Evolutionary conservation across 2,113 vertebrate genomes (phyloP), one percentile per base, ranked within the genome.

Genomic region (Lucifuga dentata): DNA sequence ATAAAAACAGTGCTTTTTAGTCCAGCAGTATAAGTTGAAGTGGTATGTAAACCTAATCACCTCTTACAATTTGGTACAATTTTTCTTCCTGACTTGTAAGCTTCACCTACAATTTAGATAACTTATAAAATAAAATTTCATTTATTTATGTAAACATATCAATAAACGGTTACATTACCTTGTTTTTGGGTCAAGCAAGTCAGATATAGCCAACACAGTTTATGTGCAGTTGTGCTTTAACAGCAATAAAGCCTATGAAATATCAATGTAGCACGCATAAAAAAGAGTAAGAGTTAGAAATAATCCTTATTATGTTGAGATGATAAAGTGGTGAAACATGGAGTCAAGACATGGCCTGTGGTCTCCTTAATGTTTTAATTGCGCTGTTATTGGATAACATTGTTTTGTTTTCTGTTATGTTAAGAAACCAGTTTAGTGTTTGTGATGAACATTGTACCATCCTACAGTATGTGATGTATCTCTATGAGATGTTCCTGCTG

Each of bases 301-400:
- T 63, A 13, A 11, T 51, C 46, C 13, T 39, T 20, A 55, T 76
- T 17, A 49, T 73, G n/a, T 10, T 11, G 17, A 70, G 35, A 17
- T 8, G 15, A 61, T 66, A 26, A 70, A 45, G 9, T 38, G 33
- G 17, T 16, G 0, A 75, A 74, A 70, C 51, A 77, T 74, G 41
- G 40, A 64, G 19, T 46, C 19, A 40, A 2, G 41, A 60, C 59
- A 78, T 52, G 40, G 62, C 45, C 60, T 53, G 15, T 53, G 29
- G 9, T 57, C 40, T 76, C 17, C 70, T 61, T n/a, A 49, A 55
- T 67, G 21, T 71, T n/a, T 69, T 32, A 71, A 48, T 55, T 78
- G 68, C 66, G 81, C 76, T 76, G 75, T 77, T 74, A 69, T 74
- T 26, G 0, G 11, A 82, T 76, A 82, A 78, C 80, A 85, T 83